phyloP scores from a whole-genome alignment of 2,113 vertebrate genomes.

The Dromiciops gliroides region DNA sequence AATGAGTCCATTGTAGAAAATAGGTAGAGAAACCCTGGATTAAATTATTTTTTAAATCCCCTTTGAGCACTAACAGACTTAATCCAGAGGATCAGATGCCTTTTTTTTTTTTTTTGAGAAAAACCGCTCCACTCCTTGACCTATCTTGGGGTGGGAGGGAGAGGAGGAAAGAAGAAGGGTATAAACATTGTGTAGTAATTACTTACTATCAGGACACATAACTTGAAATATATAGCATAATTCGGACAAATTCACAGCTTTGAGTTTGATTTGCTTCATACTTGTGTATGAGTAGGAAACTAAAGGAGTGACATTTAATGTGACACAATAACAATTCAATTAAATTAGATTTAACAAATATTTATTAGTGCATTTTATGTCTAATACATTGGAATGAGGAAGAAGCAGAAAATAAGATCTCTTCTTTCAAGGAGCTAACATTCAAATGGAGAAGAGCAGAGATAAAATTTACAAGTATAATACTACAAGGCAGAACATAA shows the following conservation, averaged over 20 bases:
- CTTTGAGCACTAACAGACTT: not conserved
- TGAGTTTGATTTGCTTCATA: not conserved
- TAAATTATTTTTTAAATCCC: not conserved
- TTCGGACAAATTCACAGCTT: not conserved
- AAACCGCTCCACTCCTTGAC: not conserved
- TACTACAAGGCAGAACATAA: constrained; percentile 4
- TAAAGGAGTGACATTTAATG: not conserved
- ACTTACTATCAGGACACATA: not conserved
- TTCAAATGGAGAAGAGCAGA: not conserved
- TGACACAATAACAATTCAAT: not conserved
- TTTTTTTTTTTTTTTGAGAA: not conserved
- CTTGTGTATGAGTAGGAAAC: not conserved
- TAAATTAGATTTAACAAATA: not conserved
- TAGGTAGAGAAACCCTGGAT: not conserved
- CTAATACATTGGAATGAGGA: not conserved
- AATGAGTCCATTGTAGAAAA: not conserved
- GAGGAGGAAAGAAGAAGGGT: not conserved
- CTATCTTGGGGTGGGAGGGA: not conserved
- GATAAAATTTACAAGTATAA: not conserved
- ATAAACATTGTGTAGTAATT: not conserved
- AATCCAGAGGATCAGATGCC: not conserved
- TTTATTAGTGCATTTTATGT: not conserved
- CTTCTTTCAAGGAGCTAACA: not conserved
- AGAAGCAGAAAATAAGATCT: not conserved
- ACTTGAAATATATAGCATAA: not conserved